A percentile compares a stretch with the other conserved stretches of the same genome.
Evolutionary conservation across 1,140 invertebrate genomes (phyloP).

Genomic region (Apis laboriosa): DNA sequence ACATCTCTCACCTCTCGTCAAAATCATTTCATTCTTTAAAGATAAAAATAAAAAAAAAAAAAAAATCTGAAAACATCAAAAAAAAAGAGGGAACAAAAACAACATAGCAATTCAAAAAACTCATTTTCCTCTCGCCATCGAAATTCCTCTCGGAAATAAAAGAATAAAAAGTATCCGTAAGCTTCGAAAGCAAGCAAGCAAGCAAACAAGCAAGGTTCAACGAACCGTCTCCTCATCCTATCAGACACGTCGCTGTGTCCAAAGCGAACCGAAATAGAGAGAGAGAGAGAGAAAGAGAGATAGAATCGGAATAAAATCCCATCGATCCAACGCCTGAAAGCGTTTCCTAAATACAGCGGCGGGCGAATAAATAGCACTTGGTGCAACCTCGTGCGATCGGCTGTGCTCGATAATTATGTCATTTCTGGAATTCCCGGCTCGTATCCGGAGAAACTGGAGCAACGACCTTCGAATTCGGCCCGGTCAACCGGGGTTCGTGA

Average conservation of each 20-base stretch:
- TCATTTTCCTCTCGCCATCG: too few relatives aligned
- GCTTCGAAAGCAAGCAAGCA: too few relatives aligned
- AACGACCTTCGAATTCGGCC: constrained; percentile 71
- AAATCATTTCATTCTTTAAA: too few relatives aligned
- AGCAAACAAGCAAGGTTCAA: background rate
- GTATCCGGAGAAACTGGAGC: constrained; percentile 58
- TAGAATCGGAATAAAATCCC: background rate
- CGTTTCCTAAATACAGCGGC: too few relatives aligned
- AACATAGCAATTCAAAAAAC: too few relatives aligned
- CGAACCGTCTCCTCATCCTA: background rate
- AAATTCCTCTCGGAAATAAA: too few relatives aligned
- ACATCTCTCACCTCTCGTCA: too few relatives aligned
- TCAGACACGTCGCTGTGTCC: background rate
- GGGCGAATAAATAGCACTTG: background rate
- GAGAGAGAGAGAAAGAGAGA: background rate
- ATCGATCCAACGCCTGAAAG: constrained; percentile 8
- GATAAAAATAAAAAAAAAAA: too few relatives aligned
- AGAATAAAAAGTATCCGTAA: background rate
- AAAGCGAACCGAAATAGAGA: background rate
- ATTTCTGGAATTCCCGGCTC: constrained; percentile 18
- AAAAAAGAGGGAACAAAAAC: too few relatives aligned
- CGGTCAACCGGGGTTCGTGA: constrained; percentile 66
- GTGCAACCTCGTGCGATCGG: background rate
- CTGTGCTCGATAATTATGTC: constrained; percentile 22
- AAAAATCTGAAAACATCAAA: too few relatives aligned